phyloP scores from a whole-genome alignment of 2,797 vertebrate species.

The Huso huso region DNA sequence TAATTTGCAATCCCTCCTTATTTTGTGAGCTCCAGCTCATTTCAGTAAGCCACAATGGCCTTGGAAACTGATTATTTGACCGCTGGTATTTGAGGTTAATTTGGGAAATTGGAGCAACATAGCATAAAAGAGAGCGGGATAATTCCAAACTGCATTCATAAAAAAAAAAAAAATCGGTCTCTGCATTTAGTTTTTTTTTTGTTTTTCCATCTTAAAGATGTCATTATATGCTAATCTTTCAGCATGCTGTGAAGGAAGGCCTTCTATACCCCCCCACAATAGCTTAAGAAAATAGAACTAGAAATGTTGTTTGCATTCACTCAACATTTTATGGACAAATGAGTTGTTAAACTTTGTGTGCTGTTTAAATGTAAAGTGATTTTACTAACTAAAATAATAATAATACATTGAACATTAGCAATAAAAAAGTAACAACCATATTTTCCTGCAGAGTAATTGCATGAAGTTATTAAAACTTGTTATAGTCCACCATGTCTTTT shows the following conservation, averaged over 20 bases:
- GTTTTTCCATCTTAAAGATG: not conserved
- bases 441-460: too few relatives aligned
- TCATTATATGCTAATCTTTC: not conserved
- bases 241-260: not conserved
- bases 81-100: slow-evolving; percentile 5
- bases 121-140: not conserved
- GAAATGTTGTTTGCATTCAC: too few relatives aligned
- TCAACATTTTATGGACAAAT: too few relatives aligned
- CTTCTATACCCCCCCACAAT: slow-evolving; percentile 8
- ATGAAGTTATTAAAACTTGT: too few relatives aligned
- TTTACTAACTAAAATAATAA: too few relatives aligned
- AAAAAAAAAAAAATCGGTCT: not conserved
- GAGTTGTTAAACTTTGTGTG: too few relatives aligned
- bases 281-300: slow-evolving; percentile 6
- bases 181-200: not conserved
- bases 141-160: not conserved
- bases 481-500: too few relatives aligned
- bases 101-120: not conserved
- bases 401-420: too few relatives aligned
- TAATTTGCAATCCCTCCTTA: slow-evolving; percentile 1
- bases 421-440: too few relatives aligned
- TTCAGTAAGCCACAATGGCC: not conserved
- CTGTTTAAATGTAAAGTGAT: too few relatives aligned
- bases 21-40: not conserved
- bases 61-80: slow-evolving; percentile 1